Base-by-base conservation (phyloP, 2,797 vertebrate genomes). In the Glyptemys insculpta region DNA sequence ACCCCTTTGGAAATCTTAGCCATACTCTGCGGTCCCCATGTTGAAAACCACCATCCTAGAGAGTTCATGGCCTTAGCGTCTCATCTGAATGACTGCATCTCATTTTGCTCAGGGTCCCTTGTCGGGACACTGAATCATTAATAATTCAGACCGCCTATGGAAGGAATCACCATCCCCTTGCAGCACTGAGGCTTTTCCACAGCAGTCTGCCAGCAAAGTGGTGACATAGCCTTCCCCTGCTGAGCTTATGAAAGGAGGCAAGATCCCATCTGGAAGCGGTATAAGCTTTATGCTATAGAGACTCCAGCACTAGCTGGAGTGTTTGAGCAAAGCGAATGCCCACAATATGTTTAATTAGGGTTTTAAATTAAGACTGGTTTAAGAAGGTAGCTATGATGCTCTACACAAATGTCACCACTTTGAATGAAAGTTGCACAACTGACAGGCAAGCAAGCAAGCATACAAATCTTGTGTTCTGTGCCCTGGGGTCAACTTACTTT, bases 171-270 rank as follows among this genome's bases (percentile, higher is more conserved):
- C 12, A 76, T 54, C 27, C 8, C 10, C 12, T 76, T 47, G 72
- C 27, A 29, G 41, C 72, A 37, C 19, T 37, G 56, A 31, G 47
- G 37, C 62, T 56, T 59, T 91, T 82, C 83, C 65, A 82, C 5
- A 44, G 23, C 29, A 10, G 41, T 49, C 21, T 65, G 76, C 68
- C 1, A 0, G 9, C 0, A 23, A 83, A 89, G 54, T 31, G 44
- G 29, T 47, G 74, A 49, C 27, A 5, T 9, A 8, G 27, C 44
- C 76, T 50, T 53, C 54, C 49, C 90, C 59, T 83, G 65, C 15
- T 68, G 50, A 88, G 11, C 29, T 68, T 52, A 92, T 12, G 31
- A 50, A n/a, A 47, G 12, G 84, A 94, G 74, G 83, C 27, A 89
- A 83, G 88, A 79, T 21, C 18, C 9, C 16, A 41, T 81, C 9